Evolutionary conservation across 2,888 invertebrate genomes (phyloP).

Genomic region (Quadroppia sp.): DNA sequence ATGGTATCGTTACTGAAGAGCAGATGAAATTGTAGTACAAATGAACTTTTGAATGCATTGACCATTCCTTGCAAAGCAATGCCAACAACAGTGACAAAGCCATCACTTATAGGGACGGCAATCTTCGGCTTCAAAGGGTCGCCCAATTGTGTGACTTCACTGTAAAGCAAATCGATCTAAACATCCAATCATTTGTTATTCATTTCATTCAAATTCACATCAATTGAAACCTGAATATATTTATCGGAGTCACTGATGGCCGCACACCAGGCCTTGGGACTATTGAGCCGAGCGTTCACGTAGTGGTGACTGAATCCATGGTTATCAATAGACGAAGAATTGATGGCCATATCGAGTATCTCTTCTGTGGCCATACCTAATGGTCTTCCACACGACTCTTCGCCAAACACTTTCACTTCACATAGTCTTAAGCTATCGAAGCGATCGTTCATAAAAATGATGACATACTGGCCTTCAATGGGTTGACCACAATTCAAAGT

Average conservation of each 20-base stretch:
- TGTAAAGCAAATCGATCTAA: constrained; percentile 24
- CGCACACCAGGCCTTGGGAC: constrained; percentile 49
- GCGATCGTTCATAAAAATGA: constrained; percentile 48
- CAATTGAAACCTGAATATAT: constrained; percentile 46
- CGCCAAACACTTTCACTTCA: constrained; percentile 49
- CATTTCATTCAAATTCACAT: not conserved
- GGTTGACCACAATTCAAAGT: constrained; percentile 49
- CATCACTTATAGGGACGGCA: not conserved
- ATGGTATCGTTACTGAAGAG: constrained; percentile 48
- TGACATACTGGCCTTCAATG: constrained; percentile 49
- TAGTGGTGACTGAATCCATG: constrained; percentile 44
- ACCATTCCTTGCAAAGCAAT: constrained; percentile 48
- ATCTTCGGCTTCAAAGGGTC: not conserved
- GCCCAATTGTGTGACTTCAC: not conserved
- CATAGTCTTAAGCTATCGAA: constrained; percentile 49
- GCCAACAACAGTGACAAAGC: constrained; percentile 47
- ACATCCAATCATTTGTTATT: constrained; percentile 5
- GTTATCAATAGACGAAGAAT: constrained; percentile 47
- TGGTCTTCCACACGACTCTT: constrained; percentile 49
- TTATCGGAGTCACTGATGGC: constrained; percentile 46
- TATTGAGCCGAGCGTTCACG: constrained; percentile 48
- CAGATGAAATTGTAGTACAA: constrained; percentile 47
- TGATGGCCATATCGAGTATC: constrained; percentile 48
- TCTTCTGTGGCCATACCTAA: constrained; percentile 50
- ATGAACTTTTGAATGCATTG: constrained; percentile 46